These are phyloP conservation scores for Sardina pilchardus DNA, from an alignment of 2,113 vertebrate species.

Conservation along the genomic window DNA sequence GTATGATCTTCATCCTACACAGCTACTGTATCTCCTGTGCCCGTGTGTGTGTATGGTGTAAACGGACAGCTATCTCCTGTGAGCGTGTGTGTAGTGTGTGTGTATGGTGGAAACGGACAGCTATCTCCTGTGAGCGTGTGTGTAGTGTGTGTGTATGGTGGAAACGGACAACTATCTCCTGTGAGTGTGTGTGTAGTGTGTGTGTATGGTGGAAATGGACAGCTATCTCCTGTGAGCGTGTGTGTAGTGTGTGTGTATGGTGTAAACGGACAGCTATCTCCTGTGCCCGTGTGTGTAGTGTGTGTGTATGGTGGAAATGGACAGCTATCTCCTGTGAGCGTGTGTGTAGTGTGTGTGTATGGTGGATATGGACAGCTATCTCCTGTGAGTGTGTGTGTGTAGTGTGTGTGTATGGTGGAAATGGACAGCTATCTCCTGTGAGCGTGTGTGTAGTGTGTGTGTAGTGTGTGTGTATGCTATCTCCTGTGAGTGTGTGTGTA, in stretches of 20 bases:
- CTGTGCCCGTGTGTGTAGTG: not conserved
- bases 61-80: not conserved
- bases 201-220: not conserved
- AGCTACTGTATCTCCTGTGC: not conserved
- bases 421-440: not conserved
- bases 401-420: not conserved
- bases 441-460: too few relatives aligned
- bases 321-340: not conserved
- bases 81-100: not conserved
- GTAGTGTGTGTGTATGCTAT: too few relatives aligned
- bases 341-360: too few relatives aligned
- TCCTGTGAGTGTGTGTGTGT: not conserved
- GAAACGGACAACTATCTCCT: not conserved
- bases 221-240: not conserved
- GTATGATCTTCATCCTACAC: not conserved
- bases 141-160: not conserved
- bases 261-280: not conserved
- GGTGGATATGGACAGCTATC: not conserved
- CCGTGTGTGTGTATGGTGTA: not conserved
- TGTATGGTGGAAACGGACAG: not conserved
- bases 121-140: not conserved
- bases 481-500: not conserved
- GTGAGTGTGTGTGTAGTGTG: not conserved
- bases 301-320: not conserved
- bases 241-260: too few relatives aligned